A percentile compares a stretch with the other conserved stretches of the same genome.
phyloP scores from a whole-genome alignment of 1,140 invertebrate genomes.

The Drosophila elegans region DNA sequence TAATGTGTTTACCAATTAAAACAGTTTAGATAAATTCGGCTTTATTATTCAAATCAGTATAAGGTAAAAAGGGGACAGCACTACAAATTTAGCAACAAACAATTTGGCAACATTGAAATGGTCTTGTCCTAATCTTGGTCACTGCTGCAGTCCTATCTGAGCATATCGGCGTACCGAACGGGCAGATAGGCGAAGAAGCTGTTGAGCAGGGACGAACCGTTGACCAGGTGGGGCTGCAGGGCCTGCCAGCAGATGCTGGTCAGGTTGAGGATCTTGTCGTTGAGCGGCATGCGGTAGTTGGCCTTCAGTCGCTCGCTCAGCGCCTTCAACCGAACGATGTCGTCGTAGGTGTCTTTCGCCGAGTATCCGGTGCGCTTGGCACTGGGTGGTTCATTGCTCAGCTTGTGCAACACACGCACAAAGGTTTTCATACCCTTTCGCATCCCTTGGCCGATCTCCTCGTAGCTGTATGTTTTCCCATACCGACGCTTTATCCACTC shows the following conservation, averaged over 20 bases:
- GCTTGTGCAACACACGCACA: background rate
- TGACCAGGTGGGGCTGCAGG: constrained; percentile 20
- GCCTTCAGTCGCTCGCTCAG: background rate
- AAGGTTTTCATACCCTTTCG: background rate
- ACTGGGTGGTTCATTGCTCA: background rate
- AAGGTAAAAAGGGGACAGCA: background rate
- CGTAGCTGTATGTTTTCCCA: constrained; percentile 22
- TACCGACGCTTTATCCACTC: constrained; percentile 49
- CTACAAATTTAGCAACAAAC: constrained; percentile 6
- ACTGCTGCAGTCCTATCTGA: background rate
- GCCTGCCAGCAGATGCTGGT: constrained; percentile 13
- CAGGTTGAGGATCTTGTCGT: constrained; percentile 16
- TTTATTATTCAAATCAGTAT: background rate
- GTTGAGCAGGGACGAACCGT: background rate
- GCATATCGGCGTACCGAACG: constrained; percentile 26
- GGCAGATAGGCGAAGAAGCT: constrained; percentile 45
- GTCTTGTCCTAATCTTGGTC: background rate
- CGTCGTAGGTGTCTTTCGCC: background rate
- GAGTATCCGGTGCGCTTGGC: background rate
- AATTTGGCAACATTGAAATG: background rate
- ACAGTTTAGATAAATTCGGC: background rate
- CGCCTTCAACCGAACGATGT: background rate
- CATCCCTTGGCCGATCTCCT: background rate
- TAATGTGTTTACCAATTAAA: too few relatives aligned
- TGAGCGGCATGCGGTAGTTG: constrained; percentile 4